These are phyloP conservation scores for Ganaspis sp. DNA, from an alignment of 1,140 invertebrate species.

Conservation along the genomic window DNA sequence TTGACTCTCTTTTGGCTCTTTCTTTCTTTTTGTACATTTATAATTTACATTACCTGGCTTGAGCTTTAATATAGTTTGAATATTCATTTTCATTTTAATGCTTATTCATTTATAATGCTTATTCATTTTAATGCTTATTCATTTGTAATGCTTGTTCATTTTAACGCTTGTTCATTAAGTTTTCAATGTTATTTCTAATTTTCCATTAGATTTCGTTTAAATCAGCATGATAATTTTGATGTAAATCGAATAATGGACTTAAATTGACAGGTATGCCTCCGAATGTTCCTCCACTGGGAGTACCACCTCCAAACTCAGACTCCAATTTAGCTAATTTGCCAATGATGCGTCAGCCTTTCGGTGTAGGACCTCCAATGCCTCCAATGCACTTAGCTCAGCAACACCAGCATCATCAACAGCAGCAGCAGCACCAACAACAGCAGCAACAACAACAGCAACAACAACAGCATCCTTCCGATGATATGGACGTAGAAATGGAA, in stretches of 20 bases:
- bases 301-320: conserved; percentile 71
- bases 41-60: too few species aligned
- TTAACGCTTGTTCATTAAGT: too few species aligned
- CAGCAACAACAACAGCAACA: conserved; percentile 46
- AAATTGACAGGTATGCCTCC: conserved; percentile 69
- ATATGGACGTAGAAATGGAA: conserved; percentile 83
- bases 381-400: conserved; percentile 72
- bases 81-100: too few species aligned
- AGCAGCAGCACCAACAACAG: conserved; percentile 41
- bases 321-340: conserved; percentile 70
- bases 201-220: too few species aligned
- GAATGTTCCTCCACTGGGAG: conserved; percentile 73
- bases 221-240: too few species aligned
- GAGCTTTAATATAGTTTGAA: too few species aligned
- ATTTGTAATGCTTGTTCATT: too few species aligned
- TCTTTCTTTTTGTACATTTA: not conserved
- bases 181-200: too few species aligned
- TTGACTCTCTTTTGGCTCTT: not conserved
- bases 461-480: conserved; percentile 68
- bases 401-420: conserved; percentile 44
- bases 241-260: not conserved
- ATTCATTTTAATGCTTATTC: too few species aligned
- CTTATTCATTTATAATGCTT: too few species aligned
- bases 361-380: conserved; percentile 69
- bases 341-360: conserved; percentile 69